These are phyloP conservation scores for Tethea ocularis DNA, from an alignment of 2,888 invertebrate genomes.

Conservation along the genomic window DNA sequence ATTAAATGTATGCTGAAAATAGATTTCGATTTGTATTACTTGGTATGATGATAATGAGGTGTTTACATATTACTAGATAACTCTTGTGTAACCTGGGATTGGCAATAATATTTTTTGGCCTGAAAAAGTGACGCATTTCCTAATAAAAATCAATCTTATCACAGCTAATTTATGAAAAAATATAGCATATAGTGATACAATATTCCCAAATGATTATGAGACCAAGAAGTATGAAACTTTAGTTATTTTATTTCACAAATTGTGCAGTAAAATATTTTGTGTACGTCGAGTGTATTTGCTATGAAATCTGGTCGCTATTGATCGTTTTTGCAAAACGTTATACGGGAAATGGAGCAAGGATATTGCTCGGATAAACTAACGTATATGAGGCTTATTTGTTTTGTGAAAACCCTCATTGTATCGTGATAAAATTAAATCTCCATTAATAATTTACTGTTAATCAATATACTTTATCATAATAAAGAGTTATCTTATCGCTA, in stretches of 20 bases:
- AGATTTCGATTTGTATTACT: no score
- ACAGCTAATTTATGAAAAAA: no score
- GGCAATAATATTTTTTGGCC: no score
- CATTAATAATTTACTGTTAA: background rate
- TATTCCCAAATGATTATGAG: no score
- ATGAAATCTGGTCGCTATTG: conserved; percentile 9
- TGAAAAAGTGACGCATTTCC: no score
- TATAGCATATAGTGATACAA: no score
- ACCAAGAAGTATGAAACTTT: background rate
- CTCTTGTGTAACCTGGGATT: no score
- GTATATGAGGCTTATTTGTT: conserved; percentile 15
- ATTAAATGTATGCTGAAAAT: background rate
- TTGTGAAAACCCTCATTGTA: conserved; percentile 1
- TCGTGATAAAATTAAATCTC: background rate
- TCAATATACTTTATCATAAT: background rate
- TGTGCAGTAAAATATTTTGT: background rate
- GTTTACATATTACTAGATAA: no score
- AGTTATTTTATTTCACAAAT: background rate
- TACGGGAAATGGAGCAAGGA: conserved; percentile 21
- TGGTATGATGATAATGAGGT: no score
- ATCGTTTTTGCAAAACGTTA: conserved; percentile 8
- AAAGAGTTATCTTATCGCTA: background rate
- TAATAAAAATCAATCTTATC: no score
- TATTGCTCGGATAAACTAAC: conserved; percentile 24
- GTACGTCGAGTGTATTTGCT: conserved; percentile 3